Conservation (phyloP, 2,113 vertebrate species). For the Cinclus mexicanus region DNA sequence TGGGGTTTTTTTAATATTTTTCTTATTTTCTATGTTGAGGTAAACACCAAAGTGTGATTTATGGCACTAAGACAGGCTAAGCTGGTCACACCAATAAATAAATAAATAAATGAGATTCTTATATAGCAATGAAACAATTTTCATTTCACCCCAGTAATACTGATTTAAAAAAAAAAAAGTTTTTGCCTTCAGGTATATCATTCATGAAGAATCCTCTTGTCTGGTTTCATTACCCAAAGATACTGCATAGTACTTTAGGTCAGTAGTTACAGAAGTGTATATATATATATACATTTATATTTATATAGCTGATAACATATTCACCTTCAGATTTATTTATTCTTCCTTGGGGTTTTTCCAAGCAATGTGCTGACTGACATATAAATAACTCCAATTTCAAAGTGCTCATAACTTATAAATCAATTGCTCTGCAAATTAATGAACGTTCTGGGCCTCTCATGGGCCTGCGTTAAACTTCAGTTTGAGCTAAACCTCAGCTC, state of each 20-base stretch:
- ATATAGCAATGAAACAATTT: background rate
- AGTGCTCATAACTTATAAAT: background rate
- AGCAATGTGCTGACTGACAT: background rate
- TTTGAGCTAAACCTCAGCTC: background rate
- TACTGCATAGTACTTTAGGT: background rate
- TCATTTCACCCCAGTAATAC: background rate
- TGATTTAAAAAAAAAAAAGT: background rate
- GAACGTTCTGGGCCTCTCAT: background rate
- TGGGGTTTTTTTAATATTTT: background rate
- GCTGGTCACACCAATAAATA: background rate
- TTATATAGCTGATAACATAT: background rate
- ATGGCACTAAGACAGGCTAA: background rate
- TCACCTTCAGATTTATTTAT: background rate
- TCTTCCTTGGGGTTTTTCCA: background rate
- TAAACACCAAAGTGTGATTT: background rate
- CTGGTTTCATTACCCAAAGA: background rate
- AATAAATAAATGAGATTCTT: background rate
- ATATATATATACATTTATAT: background rate
- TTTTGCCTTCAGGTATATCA: background rate
- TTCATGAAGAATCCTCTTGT: background rate
- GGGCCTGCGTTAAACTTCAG: background rate
- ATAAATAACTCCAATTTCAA: background rate
- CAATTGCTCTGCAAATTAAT: background rate
- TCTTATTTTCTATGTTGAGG: background rate
- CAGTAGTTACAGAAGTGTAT: rapidly evolving